Evolutionary conservation across 2,113 vertebrate genomes (phyloP), one percentile per base, ranked within the genome.

Genomic region (Dolichallabes microphthalmus): DNA sequence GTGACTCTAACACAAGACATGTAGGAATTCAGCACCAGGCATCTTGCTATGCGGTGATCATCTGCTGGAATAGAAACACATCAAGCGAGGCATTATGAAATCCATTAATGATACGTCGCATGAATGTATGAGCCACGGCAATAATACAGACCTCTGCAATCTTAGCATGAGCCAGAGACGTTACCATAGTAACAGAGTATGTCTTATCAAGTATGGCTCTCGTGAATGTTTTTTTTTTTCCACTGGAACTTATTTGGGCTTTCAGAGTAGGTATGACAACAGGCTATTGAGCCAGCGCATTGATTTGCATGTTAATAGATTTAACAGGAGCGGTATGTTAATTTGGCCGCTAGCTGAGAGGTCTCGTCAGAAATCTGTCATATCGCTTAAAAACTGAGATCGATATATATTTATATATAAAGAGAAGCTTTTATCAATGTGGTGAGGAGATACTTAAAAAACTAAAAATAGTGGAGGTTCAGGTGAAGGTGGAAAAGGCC

Each of bases 161-260:
- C 94, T 94, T 93, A 90, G 94, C 93, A 94, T 94, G 91, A 95
- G 93, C 94, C 93, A 94, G 88, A 92, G 93, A 93, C 90, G 95
- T 95, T 95, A 92, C 94, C 94, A 95, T 95, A 94, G 95, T 94
- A 95, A 95, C 95, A 93, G 92, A 94, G 93, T 94, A 94, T 94
- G 93, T 95, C 95, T 94, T 94, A 94, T 95, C 93, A 95, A 95
- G 95, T 94, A 92, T 90, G 90, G 93, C 93, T 94, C 95, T 95
- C 93, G 92, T 95, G 93, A 92, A 92, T 53, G 83, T 85, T 92
- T 93, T 89, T 84, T 83, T 84, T 78, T 84, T 71, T 83, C 45
- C 89, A 91, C 92, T 93, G 93, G 92, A 95, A 95, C 94, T 95
- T 94, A 95, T 95, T 94, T 94, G 91, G 92, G 93, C 93, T 92